These are phyloP conservation scores for Pomatorhinus ruficollis DNA, from an alignment of 2,113 vertebrate species.

Conservation along the genomic window DNA sequence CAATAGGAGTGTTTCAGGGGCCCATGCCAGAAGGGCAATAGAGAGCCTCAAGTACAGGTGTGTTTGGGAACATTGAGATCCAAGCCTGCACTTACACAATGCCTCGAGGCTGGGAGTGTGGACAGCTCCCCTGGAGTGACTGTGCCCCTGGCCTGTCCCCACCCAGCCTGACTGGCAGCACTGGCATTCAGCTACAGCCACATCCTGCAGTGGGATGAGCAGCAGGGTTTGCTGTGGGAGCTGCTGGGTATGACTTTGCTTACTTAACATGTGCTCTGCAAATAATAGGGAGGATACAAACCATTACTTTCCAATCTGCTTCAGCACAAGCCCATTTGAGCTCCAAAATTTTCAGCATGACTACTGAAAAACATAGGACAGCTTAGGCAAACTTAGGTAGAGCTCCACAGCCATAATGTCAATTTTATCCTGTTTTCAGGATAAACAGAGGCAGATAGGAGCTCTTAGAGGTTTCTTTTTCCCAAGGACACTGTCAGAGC, in stretches of 20 bases:
- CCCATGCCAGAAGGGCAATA: background rate
- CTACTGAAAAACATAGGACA: background rate
- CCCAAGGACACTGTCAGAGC: background rate
- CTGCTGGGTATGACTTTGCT: background rate
- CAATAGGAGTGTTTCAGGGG: background rate
- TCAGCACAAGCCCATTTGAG: background rate
- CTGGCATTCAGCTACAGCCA: background rate
- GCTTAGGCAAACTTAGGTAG: background rate
- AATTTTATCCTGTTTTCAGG: background rate
- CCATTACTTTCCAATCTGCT: background rate
- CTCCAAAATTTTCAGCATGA: background rate
- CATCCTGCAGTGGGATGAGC: background rate
- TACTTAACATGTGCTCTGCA: background rate
- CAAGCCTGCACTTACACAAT: background rate
- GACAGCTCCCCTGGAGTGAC: background rate
- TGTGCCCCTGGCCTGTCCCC: accelerated
- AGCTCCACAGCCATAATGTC: background rate
- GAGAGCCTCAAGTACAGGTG: background rate
- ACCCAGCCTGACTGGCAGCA: background rate
- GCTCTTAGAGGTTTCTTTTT: background rate
- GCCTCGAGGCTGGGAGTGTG: background rate
- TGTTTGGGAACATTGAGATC: background rate
- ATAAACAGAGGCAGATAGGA: background rate
- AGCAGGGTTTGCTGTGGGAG: background rate
- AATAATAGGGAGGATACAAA: conserved; percentile 7